Percentiles rank a stretch among this genome's conserved stretches.
Evolutionary conservation across 2,113 vertebrate species (phyloP).

Genomic region (Corvus hawaiiensis): DNA sequence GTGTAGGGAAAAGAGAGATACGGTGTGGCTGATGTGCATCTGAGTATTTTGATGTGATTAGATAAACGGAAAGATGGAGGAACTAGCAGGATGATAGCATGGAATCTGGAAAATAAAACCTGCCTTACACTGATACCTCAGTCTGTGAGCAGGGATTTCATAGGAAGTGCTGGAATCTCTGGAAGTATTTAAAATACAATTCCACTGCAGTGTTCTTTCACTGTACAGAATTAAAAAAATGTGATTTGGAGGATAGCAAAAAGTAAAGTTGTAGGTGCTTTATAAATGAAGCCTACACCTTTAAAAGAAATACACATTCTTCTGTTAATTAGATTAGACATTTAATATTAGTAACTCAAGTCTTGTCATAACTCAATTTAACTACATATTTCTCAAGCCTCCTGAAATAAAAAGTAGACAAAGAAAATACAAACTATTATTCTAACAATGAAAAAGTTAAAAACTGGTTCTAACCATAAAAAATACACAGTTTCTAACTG

Average conservation of each 20-base stretch:
- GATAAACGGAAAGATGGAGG: not conserved
- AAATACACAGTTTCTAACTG: not conserved
- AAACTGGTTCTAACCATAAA: not conserved
- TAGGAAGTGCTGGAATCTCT: not conserved
- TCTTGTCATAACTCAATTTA: not conserved
- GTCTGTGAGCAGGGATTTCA: not conserved
- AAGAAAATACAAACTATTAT: not conserved
- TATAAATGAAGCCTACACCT: not conserved
- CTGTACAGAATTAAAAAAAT: not conserved
- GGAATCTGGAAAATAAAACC: not conserved
- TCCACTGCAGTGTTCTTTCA: not conserved
- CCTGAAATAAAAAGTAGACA: not conserved
- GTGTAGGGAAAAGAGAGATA: not conserved
- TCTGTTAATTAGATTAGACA: not conserved
- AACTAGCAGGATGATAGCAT: not conserved
- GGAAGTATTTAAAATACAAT: not conserved
- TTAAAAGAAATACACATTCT: not conserved
- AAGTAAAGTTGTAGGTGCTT: not conserved
- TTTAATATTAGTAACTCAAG: not conserved
- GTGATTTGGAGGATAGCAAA: not conserved
- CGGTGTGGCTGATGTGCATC: not conserved
- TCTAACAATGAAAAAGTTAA: not conserved
- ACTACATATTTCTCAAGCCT: not conserved
- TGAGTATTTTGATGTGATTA: not conserved
- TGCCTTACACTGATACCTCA: not conserved